phyloP scores from a whole-genome alignment of 2,113 vertebrate species.

The Phycodurus eques region DNA sequence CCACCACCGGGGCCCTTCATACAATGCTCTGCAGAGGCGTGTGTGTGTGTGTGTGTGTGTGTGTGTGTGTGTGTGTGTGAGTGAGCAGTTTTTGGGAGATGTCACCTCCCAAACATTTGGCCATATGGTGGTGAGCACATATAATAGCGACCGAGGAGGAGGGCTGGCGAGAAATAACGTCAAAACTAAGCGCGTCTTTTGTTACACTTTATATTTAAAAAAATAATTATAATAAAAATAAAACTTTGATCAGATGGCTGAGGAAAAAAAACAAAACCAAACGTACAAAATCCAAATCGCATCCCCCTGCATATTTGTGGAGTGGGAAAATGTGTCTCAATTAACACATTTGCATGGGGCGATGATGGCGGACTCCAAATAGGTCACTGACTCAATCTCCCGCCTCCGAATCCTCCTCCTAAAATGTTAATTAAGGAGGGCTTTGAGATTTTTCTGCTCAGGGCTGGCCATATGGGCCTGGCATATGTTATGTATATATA shows the following conservation, averaged over 20 bases:
- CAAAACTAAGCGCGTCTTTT: not conserved
- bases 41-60: conserved; percentile 28
- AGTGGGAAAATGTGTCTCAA: conserved; percentile 76
- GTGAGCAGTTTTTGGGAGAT: conserved; percentile 62
- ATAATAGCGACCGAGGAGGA: conserved; percentile 41
- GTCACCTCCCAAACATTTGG: conserved; percentile 72
- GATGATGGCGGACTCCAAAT: conserved; percentile 75
- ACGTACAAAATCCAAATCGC: conserved; percentile 28
- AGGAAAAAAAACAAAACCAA: conserved; percentile 37
- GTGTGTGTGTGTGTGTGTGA: conserved; percentile 21
- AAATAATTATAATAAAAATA: not conserved
- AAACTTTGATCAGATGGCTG: conserved; percentile 53
- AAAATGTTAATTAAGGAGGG: conserved; percentile 80
- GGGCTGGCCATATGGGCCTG: conserved; percentile 76
- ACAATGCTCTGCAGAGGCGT: conserved; percentile 48
- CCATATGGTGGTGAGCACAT: conserved; percentile 73
- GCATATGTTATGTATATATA: conserved; percentile 79
- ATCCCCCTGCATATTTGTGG: conserved; percentile 57
- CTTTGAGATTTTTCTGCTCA: conserved; percentile 75
- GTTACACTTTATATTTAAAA: not conserved
- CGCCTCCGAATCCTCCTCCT: conserved; percentile 73
- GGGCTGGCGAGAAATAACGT: not conserved
- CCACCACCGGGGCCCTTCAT: conserved; percentile 61
- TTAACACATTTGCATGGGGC: conserved; percentile 80
- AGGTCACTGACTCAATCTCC: conserved; percentile 76